Evolutionary conservation across 1,140 invertebrate species (phyloP).

Genomic region (Microvelia longipes): DNA sequence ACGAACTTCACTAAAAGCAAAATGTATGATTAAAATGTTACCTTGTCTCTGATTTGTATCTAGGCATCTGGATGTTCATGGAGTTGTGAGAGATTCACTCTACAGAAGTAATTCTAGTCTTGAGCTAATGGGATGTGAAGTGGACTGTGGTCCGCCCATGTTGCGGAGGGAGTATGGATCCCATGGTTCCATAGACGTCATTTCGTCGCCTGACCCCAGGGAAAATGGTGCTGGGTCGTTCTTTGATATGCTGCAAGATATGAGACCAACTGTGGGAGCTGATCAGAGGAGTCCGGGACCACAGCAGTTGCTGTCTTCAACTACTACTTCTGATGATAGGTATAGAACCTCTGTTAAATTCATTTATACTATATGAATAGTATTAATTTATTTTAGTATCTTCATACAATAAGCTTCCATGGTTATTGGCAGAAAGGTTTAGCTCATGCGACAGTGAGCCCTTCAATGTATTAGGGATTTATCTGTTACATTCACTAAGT

Average conservation of each 20-base stretch:
- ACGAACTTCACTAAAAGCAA: background rate
- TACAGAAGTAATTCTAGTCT: constrained; percentile 52
- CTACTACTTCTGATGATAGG: constrained; percentile 29
- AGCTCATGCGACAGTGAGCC: no score
- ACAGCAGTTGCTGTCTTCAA: constrained; percentile 37
- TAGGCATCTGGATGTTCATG: background rate
- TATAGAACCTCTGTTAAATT: constrained; percentile 23
- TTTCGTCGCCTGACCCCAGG: constrained; percentile 28
- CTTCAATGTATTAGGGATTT: no score
- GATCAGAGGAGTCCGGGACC: constrained; percentile 47
- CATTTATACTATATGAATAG: constrained; percentile 37
- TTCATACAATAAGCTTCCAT: background rate
- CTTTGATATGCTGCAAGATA: constrained; percentile 65
- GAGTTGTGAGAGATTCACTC: constrained; percentile 24
- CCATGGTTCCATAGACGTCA: constrained; percentile 50
- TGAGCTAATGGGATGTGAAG: constrained; percentile 37
- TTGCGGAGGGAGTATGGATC: constrained; percentile 41
- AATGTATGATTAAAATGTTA: background rate
- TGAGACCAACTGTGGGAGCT: constrained; percentile 35
- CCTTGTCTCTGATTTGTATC: background rate
- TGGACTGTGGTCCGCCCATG: constrained; percentile 11
- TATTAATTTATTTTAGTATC: background rate
- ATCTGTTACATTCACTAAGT: no score
- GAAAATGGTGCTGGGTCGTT: constrained; percentile 43
- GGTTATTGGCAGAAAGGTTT: no score